phyloP scores from a whole-genome alignment of 1,140 invertebrate species.

The Leptoteleia sp. region DNA sequence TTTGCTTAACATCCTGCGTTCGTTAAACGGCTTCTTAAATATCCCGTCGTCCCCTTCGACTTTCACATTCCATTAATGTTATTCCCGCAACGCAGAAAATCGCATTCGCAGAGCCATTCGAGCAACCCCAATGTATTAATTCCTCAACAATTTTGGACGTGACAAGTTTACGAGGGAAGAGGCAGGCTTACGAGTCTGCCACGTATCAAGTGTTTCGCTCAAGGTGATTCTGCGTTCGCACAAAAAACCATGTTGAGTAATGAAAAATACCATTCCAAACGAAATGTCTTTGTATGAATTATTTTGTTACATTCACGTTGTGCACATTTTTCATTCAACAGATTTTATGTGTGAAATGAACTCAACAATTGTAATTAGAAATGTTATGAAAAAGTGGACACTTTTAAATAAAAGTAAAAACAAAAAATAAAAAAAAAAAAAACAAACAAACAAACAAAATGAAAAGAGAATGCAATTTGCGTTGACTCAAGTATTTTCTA shows the following conservation, averaged over 20 bases:
- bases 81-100: conserved; percentile 46
- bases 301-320: no score
- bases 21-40: conserved; percentile 56
- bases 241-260: background rate
- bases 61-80: conserved; percentile 48
- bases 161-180: conserved; percentile 44
- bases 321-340: no score
- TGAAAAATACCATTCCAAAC: background rate
- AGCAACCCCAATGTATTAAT: conserved; percentile 52
- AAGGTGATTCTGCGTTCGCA: background rate
- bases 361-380: no score
- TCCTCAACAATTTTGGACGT: conserved; percentile 50
- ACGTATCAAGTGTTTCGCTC: conserved; percentile 12
- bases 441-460: no score
- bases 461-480: no score
- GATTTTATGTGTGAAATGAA: no score
- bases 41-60: conserved; percentile 40
- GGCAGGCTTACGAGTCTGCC: background rate
- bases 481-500: no score
- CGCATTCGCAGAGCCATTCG: conserved; percentile 32
- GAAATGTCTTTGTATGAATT: no score
- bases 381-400: no score
- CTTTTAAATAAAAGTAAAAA: no score
- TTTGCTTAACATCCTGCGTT: conserved; percentile 44
- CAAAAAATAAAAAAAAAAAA: no score